Conservation (phyloP, 2,113 vertebrate genomes). For the Collichthys lucidus region DNA sequence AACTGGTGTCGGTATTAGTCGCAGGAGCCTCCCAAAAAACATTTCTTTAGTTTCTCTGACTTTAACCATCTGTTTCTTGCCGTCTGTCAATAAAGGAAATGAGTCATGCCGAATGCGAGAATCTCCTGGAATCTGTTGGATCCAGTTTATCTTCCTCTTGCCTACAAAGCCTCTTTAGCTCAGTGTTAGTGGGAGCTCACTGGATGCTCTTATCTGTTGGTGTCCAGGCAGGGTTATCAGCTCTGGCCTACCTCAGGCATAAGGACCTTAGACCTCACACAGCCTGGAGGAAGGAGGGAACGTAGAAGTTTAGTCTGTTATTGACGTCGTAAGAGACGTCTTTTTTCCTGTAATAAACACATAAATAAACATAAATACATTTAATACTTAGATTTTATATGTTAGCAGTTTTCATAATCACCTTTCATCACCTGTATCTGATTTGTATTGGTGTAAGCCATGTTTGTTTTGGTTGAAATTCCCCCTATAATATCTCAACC, state of each 20-base stretch:
- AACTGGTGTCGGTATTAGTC: conserved; percentile 3
- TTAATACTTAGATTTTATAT: conserved; percentile 10
- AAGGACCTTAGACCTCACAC: conserved; percentile 75
- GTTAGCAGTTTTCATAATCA: conserved; percentile 6
- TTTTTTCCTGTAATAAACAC: conserved; percentile 10
- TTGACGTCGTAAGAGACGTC: neutral
- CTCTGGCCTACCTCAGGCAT: conserved; percentile 64
- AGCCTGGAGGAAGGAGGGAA: conserved; percentile 29
- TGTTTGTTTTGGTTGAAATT: conserved; percentile 65
- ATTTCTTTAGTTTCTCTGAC: conserved; percentile 15
- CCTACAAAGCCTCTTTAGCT: conserved; percentile 61
- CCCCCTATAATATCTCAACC: conserved; percentile 57
- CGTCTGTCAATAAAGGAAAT: conserved; percentile 63
- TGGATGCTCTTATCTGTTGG: conserved; percentile 72
- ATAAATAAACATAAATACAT: conserved; percentile 3
- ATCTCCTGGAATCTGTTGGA: conserved; percentile 64
- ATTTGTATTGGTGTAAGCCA: conserved; percentile 38
- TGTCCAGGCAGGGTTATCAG: conserved; percentile 70
- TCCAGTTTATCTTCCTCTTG: conserved; percentile 69
- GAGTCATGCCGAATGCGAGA: conserved; percentile 38
- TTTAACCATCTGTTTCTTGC: conserved; percentile 58
- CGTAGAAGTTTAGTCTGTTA: conserved; percentile 14
- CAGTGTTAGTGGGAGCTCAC: conserved; percentile 68
- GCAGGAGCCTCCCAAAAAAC: conserved; percentile 12
- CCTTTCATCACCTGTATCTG: conserved; percentile 27